Evolutionary conservation across 2,888 invertebrate species (phyloP).

Genomic region (Hyposoter dolosus): DNA sequence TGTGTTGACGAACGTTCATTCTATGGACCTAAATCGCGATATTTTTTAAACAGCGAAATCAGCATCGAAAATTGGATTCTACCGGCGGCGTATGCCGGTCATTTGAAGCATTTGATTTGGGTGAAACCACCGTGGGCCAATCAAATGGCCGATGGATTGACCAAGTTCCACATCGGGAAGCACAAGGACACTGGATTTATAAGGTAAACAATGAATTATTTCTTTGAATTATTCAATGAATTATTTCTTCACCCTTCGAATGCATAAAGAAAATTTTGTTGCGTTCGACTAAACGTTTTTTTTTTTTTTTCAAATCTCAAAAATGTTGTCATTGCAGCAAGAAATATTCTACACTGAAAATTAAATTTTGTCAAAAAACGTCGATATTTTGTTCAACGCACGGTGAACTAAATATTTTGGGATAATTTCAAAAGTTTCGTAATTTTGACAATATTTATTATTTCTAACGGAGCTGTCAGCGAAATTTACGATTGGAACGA

Average conservation of each 20-base stretch:
- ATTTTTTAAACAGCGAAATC: constrained; percentile 84
- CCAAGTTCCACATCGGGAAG: constrained; percentile 91
- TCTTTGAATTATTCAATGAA: neutral
- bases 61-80: constrained; percentile 98
- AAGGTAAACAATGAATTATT: constrained; percentile 75
- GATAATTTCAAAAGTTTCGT: no score
- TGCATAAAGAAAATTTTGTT: no score
- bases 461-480: no score
- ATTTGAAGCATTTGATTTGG: constrained; percentile 93
- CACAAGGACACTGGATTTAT: constrained; percentile 88
- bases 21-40: neutral
- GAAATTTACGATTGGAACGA: no score
- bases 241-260: neutral
- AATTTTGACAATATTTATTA: no score
- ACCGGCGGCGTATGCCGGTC: constrained; percentile 94
- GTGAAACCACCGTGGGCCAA: constrained; percentile 95
- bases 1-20: neutral
- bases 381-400: no score
- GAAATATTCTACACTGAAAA: no score
- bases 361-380: no score
- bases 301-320: no score
- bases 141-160: constrained; percentile 91
- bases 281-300: no score
- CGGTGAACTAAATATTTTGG: no score
- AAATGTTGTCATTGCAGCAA: no score